These are phyloP conservation scores for Steinernema scapterisci DNA, from an alignment of 2,888 invertebrate species.

Conservation along the genomic window DNA sequence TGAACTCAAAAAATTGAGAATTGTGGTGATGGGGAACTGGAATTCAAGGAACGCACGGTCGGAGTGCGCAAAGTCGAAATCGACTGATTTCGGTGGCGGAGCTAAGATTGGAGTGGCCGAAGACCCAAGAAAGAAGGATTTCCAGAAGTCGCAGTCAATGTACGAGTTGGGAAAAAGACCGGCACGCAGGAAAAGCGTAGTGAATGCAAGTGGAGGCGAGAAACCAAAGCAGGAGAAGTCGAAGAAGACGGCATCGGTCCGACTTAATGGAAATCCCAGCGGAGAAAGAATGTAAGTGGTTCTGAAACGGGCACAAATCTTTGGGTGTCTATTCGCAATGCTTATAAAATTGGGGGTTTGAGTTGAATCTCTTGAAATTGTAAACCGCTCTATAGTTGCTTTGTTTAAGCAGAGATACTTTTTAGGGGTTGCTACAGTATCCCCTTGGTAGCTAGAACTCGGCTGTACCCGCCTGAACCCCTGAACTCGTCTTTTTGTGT, in stretches of 20 bases:
- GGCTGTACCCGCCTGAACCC: too few species aligned
- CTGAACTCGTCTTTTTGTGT: neutral
- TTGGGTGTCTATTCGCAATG: too few species aligned
- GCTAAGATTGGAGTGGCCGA: slow-evolving; percentile 11
- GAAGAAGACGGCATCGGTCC: neutral
- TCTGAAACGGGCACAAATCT: too few species aligned
- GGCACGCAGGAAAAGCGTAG: neutral
- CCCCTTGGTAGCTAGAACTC: too few species aligned
- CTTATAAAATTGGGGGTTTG: too few species aligned
- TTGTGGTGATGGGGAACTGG: slow-evolving; percentile 3
- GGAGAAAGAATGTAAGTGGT: slow-evolving; percentile 8
- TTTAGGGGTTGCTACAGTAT: too few species aligned
- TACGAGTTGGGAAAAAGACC: slow-evolving; percentile 36
- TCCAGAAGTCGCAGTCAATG: slow-evolving; percentile 40
- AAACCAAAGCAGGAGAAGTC: neutral
- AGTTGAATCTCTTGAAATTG: too few species aligned
- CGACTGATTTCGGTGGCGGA: slow-evolving; percentile 3
- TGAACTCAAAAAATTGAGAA: neutral
- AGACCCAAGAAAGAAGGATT: slow-evolving; percentile 7
- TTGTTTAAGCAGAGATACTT: too few species aligned
- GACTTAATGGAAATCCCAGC: neutral
- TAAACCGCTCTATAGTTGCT: too few species aligned
- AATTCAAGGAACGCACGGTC: neutral
- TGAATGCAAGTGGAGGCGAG: neutral
- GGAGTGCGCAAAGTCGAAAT: neutral